A percentile compares a stretch with the other conserved stretches of the same genome.
These are phyloP conservation scores for Ephialtes manifestator DNA, from an alignment of 2,888 invertebrate species.

Conservation along the genomic window DNA sequence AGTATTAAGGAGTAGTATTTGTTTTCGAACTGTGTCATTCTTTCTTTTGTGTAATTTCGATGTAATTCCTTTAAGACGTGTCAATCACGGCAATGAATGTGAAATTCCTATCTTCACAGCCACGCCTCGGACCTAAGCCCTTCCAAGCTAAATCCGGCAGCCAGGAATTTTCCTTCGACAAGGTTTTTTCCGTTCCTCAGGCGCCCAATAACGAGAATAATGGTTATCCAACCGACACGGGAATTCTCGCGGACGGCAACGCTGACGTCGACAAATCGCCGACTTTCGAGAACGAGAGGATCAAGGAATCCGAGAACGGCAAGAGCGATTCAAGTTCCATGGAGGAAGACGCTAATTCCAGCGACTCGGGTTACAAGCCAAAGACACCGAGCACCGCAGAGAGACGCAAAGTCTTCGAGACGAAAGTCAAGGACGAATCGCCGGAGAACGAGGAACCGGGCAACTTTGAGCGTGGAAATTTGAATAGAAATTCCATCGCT, in stretches of 20 bases:
- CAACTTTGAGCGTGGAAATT: conserved; percentile 88
- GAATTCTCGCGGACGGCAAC: conserved; percentile 75
- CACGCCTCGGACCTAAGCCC: conserved; percentile 94
- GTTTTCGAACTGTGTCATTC: not conserved
- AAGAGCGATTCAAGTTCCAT: conserved; percentile 89
- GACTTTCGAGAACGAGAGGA: conserved; percentile 78
- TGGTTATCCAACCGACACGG: conserved; percentile 79
- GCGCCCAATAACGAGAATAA: conserved; percentile 88
- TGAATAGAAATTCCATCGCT: conserved; percentile 91
- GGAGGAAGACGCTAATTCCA: conserved; percentile 89
- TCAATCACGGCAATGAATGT: conserved; percentile 24
- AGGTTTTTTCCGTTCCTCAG: conserved; percentile 93
- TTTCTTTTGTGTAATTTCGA: not conserved
- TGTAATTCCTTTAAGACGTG: no score
- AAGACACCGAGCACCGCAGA: conserved; percentile 94
- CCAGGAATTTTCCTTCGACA: conserved; percentile 93
- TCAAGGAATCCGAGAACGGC: conserved; percentile 87
- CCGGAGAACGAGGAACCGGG: conserved; percentile 87
- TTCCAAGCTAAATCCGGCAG: conserved; percentile 92
- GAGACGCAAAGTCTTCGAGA: conserved; percentile 91
- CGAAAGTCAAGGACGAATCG: conserved; percentile 86
- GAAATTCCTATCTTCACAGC: conserved; percentile 87
- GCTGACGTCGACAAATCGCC: conserved; percentile 79
- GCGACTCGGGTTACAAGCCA: conserved; percentile 90
- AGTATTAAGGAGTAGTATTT: not conserved